Base-by-base conservation (phyloP, 2,888 invertebrate species). In the Macrophya alboannulata region DNA sequence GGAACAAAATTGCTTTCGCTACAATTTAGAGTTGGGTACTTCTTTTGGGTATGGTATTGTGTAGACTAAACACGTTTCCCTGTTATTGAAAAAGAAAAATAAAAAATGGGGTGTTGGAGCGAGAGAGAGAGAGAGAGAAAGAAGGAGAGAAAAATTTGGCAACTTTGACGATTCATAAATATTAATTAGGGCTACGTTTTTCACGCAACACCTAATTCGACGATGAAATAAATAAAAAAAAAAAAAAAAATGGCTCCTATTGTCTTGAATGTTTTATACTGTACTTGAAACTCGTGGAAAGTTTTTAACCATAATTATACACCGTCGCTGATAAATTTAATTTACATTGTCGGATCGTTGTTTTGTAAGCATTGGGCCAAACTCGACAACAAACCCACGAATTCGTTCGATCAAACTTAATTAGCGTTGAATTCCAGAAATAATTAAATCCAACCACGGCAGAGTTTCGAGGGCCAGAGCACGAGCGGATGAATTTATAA, bases 401-500 rank as follows among this genome's bases (percentile, higher is more conserved):
- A 92, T 92, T 92, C 92, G 92, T 92, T 92, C 92, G 92, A 92
- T 92, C 92, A 90, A 91, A 91, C 91, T 92, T 91, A 92, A 92
- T 92, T 92, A 92, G 90, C 91, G 89, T 90, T 90, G 89, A 90
- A 92, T 92, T 92, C 91, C 91, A 91, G 91, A 90, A 90, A 92
- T 92, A 92, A 92, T 92, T 91, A 91, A 91, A 92, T 92, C 90
- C 90, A 87, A 91, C 90, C 92, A 84, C 87, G 85, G 82, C 62
- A 48, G 79, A 79, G 79, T 79, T 79, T 79, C 79, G 79, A 79
- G 79, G 79, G 79, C 59, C 59, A 9, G 37, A 79, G 25, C 79
- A 51, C 55, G 79, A 79, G 79, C 55, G 79, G 37, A 79, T 62
- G 79, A 79, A 79, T 79, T 79, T 62, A 21, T 79, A 79, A 79